Conservation (phyloP, 2,797 vertebrate species). For the Diglossa cyanea region DNA sequence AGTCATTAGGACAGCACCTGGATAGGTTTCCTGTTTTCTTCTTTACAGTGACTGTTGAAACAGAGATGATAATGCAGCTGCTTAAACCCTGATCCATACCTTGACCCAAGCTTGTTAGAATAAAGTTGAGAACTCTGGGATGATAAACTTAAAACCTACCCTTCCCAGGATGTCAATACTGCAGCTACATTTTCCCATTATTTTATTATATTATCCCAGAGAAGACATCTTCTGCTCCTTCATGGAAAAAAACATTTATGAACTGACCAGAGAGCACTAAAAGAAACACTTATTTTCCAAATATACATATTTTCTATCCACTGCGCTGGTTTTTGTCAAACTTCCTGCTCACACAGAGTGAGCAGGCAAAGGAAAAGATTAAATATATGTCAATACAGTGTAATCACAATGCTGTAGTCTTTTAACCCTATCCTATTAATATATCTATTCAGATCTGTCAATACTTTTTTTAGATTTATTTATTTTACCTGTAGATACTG, state of each 20-base stretch:
- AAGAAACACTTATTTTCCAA: not conserved
- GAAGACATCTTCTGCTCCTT: not conserved
- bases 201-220: not conserved
- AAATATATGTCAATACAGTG: not conserved
- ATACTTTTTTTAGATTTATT: fast-evolving
- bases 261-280: not conserved
- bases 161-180: not conserved
- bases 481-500: not conserved
- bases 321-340: not conserved
- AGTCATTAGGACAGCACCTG: not conserved
- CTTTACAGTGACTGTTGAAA: not conserved
- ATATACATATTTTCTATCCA: not conserved
- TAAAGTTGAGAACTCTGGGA: not conserved
- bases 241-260: not conserved
- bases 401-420: not conserved
- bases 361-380: not conserved
- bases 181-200: not conserved
- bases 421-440: not conserved
- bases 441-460: not conserved
- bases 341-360: not conserved
- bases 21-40: not conserved
- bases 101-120: not conserved
- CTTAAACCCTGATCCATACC: not conserved
- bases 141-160: not conserved
- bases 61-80: not conserved